Conservation (phyloP, 2,888 invertebrate species). For the Rhingia campestris region DNA sequence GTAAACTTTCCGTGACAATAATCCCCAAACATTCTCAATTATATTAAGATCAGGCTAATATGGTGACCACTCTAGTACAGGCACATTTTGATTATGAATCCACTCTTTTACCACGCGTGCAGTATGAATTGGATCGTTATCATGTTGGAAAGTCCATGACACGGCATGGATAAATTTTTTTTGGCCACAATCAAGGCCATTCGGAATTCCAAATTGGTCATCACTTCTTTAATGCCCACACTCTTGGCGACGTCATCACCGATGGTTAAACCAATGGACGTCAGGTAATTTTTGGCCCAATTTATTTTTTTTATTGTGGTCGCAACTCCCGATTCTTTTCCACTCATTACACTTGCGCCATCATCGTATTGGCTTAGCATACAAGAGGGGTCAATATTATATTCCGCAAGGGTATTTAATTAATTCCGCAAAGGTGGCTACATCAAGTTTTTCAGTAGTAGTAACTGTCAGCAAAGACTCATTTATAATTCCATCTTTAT, state of each 20-base stretch:
- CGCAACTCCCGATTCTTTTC: constrained; percentile 8
- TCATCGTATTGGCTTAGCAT: background rate
- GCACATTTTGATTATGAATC: no score
- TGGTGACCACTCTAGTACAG: no score
- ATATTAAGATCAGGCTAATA: no score
- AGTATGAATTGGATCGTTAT: no score
- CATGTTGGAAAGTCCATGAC: no score
- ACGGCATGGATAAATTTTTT: constrained; percentile 13
- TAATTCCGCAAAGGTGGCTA: background rate
- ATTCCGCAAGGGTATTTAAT: background rate
- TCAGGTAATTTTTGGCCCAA: background rate
- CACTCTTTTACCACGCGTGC: no score
- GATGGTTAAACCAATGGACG: constrained; percentile 1
- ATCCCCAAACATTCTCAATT: no score
- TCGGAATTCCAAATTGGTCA: constrained; percentile 3
- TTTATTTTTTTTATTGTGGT: constrained; percentile 8
- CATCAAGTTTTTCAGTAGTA: constrained; percentile 13
- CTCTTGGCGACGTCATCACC: background rate
- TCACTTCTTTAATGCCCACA: constrained; percentile 1
- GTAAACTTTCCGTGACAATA: no score
- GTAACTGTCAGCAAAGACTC: no score
- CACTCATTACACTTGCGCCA: constrained; percentile 21
- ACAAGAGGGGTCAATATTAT: background rate
- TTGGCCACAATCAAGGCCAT: background rate
- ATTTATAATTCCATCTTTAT: no score